Conservation (phyloP, 2,113 vertebrate species). For the Cynoglossus semilaevis region DNA sequence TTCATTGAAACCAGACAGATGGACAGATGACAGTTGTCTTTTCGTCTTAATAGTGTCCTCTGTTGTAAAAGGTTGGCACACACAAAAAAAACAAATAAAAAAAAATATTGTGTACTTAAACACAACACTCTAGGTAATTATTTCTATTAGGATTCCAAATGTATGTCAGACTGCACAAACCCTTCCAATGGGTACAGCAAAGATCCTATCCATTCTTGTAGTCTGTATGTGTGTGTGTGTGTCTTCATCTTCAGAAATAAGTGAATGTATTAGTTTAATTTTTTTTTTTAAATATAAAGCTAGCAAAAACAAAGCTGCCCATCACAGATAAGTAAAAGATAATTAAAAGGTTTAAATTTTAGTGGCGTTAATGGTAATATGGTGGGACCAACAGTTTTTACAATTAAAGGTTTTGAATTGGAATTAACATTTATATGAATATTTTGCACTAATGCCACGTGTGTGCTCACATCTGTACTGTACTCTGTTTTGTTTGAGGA, state of each 20-base stretch:
- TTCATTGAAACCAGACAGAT: slow-evolving; percentile 34
- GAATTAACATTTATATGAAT: too few species aligned
- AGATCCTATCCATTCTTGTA: background rate
- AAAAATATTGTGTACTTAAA: slow-evolving; percentile 11
- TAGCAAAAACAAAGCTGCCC: too few species aligned
- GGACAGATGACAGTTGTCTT: slow-evolving; percentile 29
- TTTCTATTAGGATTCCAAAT: background rate
- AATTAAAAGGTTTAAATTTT: slow-evolving; percentile 3
- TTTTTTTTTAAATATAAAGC: too few species aligned
- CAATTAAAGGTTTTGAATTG: too few species aligned
- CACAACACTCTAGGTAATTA: background rate
- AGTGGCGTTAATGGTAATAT: slow-evolving; percentile 1
- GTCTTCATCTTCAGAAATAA: background rate
- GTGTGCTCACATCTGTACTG: too few species aligned
- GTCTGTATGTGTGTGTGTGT: too few species aligned
- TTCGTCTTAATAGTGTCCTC: slow-evolving; percentile 45
- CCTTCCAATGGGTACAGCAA: background rate
- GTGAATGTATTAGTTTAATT: background rate
- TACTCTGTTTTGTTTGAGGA: background rate
- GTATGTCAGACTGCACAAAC: background rate
- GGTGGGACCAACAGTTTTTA: background rate
- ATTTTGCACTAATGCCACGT: too few species aligned
- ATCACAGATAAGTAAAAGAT: background rate
- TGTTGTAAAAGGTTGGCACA: slow-evolving; percentile 16
- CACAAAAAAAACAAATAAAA: slow-evolving; percentile 18